Evolutionary conservation across 2,888 invertebrate genomes (phyloP), one percentile per base, ranked within the genome.

Genomic region (Synanthedon vespiformis): DNA sequence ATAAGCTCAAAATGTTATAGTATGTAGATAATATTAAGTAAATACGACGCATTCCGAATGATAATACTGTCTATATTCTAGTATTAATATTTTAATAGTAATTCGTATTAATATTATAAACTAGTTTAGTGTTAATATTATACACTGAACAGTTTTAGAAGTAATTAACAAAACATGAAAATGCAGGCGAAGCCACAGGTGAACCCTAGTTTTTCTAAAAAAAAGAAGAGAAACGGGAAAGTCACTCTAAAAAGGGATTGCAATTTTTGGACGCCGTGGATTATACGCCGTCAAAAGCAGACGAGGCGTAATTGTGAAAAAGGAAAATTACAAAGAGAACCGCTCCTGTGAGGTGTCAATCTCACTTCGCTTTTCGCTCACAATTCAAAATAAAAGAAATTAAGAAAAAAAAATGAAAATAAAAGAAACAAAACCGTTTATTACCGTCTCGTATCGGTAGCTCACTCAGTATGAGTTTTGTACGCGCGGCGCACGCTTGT

Each of bases 381-480:
- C 77, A 74, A 34, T 72, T 77, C 71, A 77, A 78, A 80, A 74
- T 74, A 79, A 77, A 69, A 68, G 22, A 10, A 34, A 34, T 34
- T 61, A 72, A 68, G 79, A 77, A 70, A 69, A 71, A 68, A 72
- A 70, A 70, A n/a, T n/a, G n/a, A n/a, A n/a, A n/a, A n/a, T n/a
- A 67, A 69, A 68, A 72, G 67, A 71, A 54, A 57, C 58, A 69
- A 61, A 66, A 67, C 69, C 14, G 71, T 73, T 78, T 77, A 79
- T 74, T 72, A 77, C 68, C 70, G 76, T 73, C 72, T 72, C 71
- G 69, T 70, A 61, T 61, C 69, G 66, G 73, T 70, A 67, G 80
- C 78, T 82, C 85, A 85, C 78, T 82, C 85, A 85, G 85, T 86
- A 71, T 71, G 73, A 76, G 76, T 63, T 77, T 70, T 67, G 83